Conservation (phyloP, 2,888 invertebrate species). For the Cephus runcator region DNA sequence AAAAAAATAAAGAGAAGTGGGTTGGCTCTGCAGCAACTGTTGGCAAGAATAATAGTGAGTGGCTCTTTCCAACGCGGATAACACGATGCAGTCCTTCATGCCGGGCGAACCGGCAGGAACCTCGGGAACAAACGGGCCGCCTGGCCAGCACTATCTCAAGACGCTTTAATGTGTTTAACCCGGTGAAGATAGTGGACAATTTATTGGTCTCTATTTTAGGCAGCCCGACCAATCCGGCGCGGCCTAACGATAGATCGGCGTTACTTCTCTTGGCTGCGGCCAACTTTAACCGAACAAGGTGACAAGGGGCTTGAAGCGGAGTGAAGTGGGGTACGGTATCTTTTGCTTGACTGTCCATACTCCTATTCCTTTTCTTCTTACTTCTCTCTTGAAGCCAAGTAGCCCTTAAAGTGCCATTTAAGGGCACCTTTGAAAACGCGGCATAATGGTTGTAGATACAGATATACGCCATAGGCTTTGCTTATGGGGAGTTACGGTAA, state of each 20-base stretch:
- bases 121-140: constrained; percentile 60
- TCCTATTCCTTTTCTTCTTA: constrained; percentile 14
- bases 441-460: not conserved
- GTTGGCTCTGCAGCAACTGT: constrained; percentile 13
- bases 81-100: constrained; percentile 48
- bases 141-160: constrained; percentile 58
- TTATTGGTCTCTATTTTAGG: constrained; percentile 63
- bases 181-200: constrained; percentile 62
- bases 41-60: constrained; percentile 30
- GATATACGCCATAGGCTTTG: not conserved
- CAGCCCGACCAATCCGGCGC: constrained; percentile 23
- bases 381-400: not conserved
- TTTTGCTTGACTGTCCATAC: constrained; percentile 3
- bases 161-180: constrained; percentile 64
- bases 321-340: not conserved
- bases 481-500: not conserved
- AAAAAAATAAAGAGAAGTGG: not conserved
- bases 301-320: not conserved
- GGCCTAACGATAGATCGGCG: not conserved
- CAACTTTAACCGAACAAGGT: not conserved
- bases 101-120: constrained; percentile 33
- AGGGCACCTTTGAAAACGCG: not conserved
- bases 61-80: constrained; percentile 29
- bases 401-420: not conserved
- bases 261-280: not conserved